A percentile compares a stretch with the other conserved stretches of the same genome.
Conservation (phyloP, 64 coral and sea anemone genomes). For the Pocillopora damicornis region DNA sequence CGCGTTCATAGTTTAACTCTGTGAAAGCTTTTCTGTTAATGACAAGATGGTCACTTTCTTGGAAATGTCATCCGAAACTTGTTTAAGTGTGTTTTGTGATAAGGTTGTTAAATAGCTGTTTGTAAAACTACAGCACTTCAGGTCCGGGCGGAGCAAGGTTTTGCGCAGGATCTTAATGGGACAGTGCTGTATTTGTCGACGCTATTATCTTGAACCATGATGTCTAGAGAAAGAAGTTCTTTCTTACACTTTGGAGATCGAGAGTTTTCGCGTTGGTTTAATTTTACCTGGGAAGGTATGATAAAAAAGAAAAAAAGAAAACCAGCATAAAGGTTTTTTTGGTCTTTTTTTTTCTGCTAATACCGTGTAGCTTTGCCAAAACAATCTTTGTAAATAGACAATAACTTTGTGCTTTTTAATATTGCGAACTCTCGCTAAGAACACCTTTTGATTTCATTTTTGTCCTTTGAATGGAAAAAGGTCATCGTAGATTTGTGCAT, state of each 20-base stretch:
- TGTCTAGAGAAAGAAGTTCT: background rate
- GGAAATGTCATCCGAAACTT: background rate
- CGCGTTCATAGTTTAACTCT: background rate
- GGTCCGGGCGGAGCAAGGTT: background rate
- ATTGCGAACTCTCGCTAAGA: background rate
- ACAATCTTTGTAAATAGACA: too few relatives aligned
- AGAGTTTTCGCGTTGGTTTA: slow-evolving; percentile 31
- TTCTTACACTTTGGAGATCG: background rate
- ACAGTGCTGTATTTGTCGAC: background rate
- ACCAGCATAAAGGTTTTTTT: background rate
- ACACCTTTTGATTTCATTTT: background rate
- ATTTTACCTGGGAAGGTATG: slow-evolving; percentile 35
- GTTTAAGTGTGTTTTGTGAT: background rate
- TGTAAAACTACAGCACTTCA: background rate
- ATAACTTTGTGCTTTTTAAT: too few relatives aligned
- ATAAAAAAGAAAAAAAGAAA: background rate
- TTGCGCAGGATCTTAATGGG: background rate
- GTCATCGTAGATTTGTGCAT: too few relatives aligned
- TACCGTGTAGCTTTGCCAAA: background rate
- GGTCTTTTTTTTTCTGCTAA: background rate
- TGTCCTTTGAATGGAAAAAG: too few relatives aligned
- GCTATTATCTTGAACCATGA: background rate
- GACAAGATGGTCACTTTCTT: background rate
- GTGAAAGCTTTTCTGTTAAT: background rate
- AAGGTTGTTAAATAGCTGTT: background rate